Percentiles rank a stretch among this genome's conserved stretches.
These are phyloP conservation scores for Hoplodrina ambigua DNA, from an alignment of 2,888 invertebrate genomes.

Conservation along the genomic window DNA sequence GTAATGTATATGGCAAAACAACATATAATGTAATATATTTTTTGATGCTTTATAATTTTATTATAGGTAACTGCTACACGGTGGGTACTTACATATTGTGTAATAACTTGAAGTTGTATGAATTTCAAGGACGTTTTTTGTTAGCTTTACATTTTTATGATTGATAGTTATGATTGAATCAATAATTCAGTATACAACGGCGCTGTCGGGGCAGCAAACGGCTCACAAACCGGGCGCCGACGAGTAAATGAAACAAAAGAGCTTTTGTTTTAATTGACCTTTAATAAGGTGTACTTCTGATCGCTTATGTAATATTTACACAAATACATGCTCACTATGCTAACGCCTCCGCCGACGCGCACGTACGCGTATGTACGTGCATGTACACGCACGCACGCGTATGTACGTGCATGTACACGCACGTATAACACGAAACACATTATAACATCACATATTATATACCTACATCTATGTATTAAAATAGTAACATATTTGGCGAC, in stretches of 20 bases:
- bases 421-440: conserved; percentile 67
- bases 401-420: not conserved
- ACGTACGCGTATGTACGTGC: conserved; percentile 30
- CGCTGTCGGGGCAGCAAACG: too few species aligned
- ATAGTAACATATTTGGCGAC: conserved; percentile 49
- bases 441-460: conserved; percentile 67
- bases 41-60: too few species aligned
- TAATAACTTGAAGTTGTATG: too few species aligned
- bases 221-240: not conserved
- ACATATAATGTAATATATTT: too few species aligned
- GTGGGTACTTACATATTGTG: too few species aligned
- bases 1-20: too few species aligned
- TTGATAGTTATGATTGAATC: too few species aligned
- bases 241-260: conserved; percentile 40
- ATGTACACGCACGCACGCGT: conserved; percentile 32
- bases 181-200: too few species aligned
- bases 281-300: conserved; percentile 80
- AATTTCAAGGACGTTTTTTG: too few species aligned
- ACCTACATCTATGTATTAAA: conserved; percentile 48
- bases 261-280: conserved; percentile 61
- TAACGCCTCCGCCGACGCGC: conserved; percentile 54
- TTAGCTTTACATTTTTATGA: too few species aligned
- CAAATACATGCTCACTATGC: conserved; percentile 67
- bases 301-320: conserved; percentile 80
- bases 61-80: too few species aligned